These are phyloP conservation scores for Lapara coniferarum DNA, from an alignment of 2,888 invertebrate genomes.

Conservation along the genomic window DNA sequence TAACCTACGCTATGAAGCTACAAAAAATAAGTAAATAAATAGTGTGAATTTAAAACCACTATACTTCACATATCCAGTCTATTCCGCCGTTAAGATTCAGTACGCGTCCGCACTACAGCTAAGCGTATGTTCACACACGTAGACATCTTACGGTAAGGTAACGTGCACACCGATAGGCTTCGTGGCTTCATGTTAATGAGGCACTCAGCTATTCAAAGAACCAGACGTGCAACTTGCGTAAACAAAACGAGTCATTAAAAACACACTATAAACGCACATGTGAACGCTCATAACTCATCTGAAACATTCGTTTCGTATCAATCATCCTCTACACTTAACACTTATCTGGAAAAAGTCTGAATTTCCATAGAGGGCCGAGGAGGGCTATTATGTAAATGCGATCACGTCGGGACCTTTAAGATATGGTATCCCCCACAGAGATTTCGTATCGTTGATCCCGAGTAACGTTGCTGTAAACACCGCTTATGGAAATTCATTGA, in stretches of 20 bases:
- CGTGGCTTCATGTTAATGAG: not conserved
- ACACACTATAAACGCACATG: no score
- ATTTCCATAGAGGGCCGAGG: slow-evolving; percentile 59
- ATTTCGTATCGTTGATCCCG: slow-evolving; percentile 65
- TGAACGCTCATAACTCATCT: slow-evolving; percentile 60
- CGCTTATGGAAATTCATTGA: slow-evolving; percentile 61
- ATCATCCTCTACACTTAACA: slow-evolving; percentile 69
- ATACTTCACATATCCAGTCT: not conserved
- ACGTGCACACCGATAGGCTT: not conserved
- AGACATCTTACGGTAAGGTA: not conserved
- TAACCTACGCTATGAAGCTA: no score
- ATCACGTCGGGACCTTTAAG: slow-evolving; percentile 68
- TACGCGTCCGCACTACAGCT: not conserved
- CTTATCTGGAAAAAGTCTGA: slow-evolving; percentile 54
- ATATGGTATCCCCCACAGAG: slow-evolving; percentile 65
- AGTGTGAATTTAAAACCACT: no score
- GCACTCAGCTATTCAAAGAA: slow-evolving; percentile 8
- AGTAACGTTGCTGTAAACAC: slow-evolving; percentile 63
- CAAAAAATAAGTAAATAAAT: no score
- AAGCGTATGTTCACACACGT: not conserved
- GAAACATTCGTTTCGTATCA: slow-evolving; percentile 64
- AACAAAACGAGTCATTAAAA: slow-evolving; percentile 4
- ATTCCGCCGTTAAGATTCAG: not conserved
- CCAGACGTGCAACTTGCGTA: not conserved
- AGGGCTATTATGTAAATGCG: slow-evolving; percentile 71